Evolutionary conservation across 1,140 invertebrate genomes (phyloP).

Genomic region (Wasmannia auropunctata): DNA sequence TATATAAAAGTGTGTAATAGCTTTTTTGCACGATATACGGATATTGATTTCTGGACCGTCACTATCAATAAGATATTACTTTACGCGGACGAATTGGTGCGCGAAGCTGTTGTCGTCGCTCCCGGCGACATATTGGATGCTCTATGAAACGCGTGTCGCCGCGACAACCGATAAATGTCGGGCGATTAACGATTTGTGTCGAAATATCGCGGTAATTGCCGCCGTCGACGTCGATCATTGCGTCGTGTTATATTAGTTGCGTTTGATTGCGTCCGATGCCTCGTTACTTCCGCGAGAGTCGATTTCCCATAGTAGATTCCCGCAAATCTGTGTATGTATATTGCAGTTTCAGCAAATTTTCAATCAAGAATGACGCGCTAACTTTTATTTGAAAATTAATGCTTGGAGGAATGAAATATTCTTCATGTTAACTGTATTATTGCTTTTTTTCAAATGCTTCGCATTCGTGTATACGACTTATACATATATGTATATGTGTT

Average conservation of each 20-base stretch:
- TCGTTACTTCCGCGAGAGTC: constrained; percentile 8
- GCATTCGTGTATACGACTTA: background rate
- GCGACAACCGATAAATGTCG: constrained; percentile 50
- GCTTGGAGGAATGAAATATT: background rate
- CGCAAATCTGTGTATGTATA: background rate
- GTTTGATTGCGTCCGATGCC: constrained; percentile 40
- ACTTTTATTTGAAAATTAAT: background rate
- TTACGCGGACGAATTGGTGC: background rate
- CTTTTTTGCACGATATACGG: background rate
- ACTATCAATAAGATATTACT: constrained; percentile 6
- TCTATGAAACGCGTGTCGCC: constrained; percentile 48
- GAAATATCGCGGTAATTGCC: constrained; percentile 45
- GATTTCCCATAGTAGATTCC: background rate
- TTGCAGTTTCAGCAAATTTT: background rate
- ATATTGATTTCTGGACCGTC: background rate
- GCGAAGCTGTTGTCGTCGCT: background rate
- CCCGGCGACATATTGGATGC: background rate
- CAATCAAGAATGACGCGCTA: background rate
- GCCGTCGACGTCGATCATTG: constrained; percentile 50
- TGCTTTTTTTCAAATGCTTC: background rate
- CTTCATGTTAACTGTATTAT: background rate
- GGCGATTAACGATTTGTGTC: constrained; percentile 53
- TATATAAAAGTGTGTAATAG: background rate
- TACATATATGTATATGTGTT: background rate
- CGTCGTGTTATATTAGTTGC: constrained; percentile 42